Base-by-base conservation (phyloP, 1,140 invertebrate species). In the Atta colombica region DNA sequence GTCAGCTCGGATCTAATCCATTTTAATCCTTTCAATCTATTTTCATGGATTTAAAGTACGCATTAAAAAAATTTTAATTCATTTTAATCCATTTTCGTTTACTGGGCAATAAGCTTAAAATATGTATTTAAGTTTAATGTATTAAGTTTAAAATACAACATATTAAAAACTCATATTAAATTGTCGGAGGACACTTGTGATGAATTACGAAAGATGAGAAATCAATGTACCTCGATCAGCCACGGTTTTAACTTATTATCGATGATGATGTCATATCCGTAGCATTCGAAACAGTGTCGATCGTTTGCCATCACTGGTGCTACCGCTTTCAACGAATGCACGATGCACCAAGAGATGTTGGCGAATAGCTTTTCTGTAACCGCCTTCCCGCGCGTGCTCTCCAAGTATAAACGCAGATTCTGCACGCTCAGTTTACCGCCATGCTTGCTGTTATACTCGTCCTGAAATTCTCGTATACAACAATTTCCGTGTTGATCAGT, bases 351-450 rank as follows among this genome's bases (percentile, higher is more conserved):
- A 82, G 97, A 97, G 87, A 99, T 98, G 89, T 97, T 98, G 21
- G 97, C 96, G 92, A 98, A 98, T 1, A 98, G 93, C 77, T 97
- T 97, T 93, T 98, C 98, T 0, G 98, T 98, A 0, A 98, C 98
- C 63, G 96, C 96, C 94, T 99, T 98, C 1, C 99, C 99, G 66
- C 98, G 96, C 0, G 98, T 99, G 72, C 98, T 98, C 95, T 99
- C 98, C 88, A 99, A 95, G 94, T 98, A 99, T 0, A 99, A 94
- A 45, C 98, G 96, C 75, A 99, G 95, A 96, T 99, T 99, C 92
- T 99, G 97, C 4, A 99, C 97, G 69, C 98, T 98, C 96, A 99
- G 97, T 96, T 99, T 99, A 0, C 99, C 99, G 5, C 99, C 99
- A 91, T 99, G 99, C 75, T 99, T 96, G 88, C 97, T 98, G 94